phyloP scores from a whole-genome alignment of 2,888 invertebrate species.

The Allacma fusca region DNA sequence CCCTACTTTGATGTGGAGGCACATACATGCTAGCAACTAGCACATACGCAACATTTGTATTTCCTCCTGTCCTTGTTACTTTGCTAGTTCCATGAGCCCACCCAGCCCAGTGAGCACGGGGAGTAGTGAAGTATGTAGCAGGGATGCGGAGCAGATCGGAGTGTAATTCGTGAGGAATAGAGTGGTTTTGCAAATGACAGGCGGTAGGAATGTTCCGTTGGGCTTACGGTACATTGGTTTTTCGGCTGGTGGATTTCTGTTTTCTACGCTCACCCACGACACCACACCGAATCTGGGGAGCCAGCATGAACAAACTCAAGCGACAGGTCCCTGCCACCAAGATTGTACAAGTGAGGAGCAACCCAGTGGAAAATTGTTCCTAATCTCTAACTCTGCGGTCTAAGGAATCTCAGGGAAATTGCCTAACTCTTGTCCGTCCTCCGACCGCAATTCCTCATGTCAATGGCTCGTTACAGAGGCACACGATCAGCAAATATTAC shows the following conservation, averaged over 20 bases:
- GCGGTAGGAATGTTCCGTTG: conserved; percentile 60
- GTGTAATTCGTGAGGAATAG: conserved; percentile 61
- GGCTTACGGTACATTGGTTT: conserved; percentile 61
- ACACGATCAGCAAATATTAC: not conserved
- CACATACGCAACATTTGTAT: conserved; percentile 1
- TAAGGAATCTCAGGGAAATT: conserved; percentile 48
- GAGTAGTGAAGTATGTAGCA: not conserved
- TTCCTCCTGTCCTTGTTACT: not conserved
- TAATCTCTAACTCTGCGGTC: conserved; percentile 59
- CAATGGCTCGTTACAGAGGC: conserved; percentile 2
- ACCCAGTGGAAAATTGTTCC: conserved; percentile 62
- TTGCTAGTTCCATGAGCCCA: not conserved
- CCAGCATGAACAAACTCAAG: conserved; percentile 39
- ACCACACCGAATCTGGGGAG: conserved; percentile 23
- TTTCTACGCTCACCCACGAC: conserved; percentile 44
- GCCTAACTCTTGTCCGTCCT: conserved; percentile 24
- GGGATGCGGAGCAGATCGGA: conserved; percentile 57
- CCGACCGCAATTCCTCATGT: not conserved
- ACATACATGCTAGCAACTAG: not conserved
- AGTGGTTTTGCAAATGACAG: conserved; percentile 62
- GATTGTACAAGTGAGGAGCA: conserved; percentile 59
- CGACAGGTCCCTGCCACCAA: conserved; percentile 22
- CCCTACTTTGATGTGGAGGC: no score
- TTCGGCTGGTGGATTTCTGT: conserved; percentile 52
- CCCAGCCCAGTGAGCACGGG: not conserved